Evolutionary conservation across 2,797 vertebrate genomes (phyloP).

Genomic region (Sebastes wilsoni): DNA sequence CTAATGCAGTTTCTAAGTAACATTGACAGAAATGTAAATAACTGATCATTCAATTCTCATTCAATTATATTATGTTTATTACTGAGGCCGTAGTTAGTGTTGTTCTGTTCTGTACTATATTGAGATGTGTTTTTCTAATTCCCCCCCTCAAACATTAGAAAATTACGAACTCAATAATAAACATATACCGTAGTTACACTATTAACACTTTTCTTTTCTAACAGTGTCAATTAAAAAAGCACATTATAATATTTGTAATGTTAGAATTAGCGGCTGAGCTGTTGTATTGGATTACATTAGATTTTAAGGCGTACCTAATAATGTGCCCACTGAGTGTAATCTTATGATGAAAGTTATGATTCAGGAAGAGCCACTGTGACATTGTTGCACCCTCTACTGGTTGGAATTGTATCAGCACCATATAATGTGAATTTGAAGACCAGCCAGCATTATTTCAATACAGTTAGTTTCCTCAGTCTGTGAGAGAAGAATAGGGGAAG

Average conservation of each 20-base stretch:
- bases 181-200: not conserved
- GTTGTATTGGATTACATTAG: not conserved
- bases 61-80: no score
- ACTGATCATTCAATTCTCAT: no score
- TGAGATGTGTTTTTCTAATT: no score
- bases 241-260: not conserved
- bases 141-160: not conserved
- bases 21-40: not conserved
- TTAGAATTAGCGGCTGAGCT: not conserved
- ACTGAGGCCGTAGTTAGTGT: no score
- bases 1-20: not conserved
- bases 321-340: not conserved
- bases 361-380: constrained; percentile 19
- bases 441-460: not conserved
- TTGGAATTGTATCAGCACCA: constrained; percentile 13
- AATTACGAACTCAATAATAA: not conserved
- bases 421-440: not conserved
- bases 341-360: not conserved
- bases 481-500: not conserved
- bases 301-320: not conserved
- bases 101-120: no score
- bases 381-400: constrained; percentile 64
- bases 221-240: not conserved
- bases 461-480: not conserved
- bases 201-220: not conserved